A percentile compares a stretch with the other conserved stretches of the same genome.
These are phyloP conservation scores for Saccostrea glomerata DNA, from an alignment of 1,140 invertebrate species.

Conservation along the genomic window DNA sequence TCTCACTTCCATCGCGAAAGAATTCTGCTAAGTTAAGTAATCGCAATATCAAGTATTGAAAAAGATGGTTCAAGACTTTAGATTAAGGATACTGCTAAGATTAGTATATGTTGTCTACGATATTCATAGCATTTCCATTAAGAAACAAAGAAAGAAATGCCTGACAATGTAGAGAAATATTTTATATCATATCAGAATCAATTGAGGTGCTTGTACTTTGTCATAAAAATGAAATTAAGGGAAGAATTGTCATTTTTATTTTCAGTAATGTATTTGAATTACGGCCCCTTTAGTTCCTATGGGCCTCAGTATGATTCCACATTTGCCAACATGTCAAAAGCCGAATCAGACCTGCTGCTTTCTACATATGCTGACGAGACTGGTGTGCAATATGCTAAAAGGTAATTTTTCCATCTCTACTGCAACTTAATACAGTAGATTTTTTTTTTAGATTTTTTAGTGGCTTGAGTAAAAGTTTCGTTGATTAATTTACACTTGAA, in stretches of 20 bases:
- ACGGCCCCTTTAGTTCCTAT: slow-evolving; percentile 96
- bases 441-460: background rate
- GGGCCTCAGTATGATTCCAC: slow-evolving; percentile 97
- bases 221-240: background rate
- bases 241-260: slow-evolving; percentile 60
- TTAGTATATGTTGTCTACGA: background rate
- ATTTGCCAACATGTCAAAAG: slow-evolving; percentile 94
- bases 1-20: no score
- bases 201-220: background rate
- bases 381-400: slow-evolving; percentile 89
- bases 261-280: slow-evolving; percentile 91
- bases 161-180: no score
- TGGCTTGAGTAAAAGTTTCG: no score
- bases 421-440: background rate
- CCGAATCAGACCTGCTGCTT: slow-evolving; percentile 94
- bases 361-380: slow-evolving; percentile 94
- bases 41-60: no score
- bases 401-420: slow-evolving; percentile 60
- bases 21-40: no score
- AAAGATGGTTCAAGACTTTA: background rate
- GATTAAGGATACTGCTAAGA: background rate
- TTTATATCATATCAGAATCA: no score
- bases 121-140: background rate
- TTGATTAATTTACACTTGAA: slow-evolving; percentile 60
- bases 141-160: background rate